Base-by-base conservation (phyloP, 2,797 vertebrate genomes). In the Eremophila alpestris region DNA sequence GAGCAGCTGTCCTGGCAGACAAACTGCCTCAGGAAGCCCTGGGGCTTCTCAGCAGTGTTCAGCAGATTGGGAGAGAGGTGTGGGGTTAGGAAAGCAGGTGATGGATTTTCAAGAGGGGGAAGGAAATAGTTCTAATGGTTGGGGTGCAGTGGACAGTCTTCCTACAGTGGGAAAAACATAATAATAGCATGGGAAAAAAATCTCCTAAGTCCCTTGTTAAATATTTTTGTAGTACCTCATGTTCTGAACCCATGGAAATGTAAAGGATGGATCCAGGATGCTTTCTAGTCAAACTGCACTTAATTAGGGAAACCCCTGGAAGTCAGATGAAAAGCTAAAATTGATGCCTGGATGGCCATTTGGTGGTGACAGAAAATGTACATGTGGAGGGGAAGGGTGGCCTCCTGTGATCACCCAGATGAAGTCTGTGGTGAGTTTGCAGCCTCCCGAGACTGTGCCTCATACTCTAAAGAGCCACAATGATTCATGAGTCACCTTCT, bases 401-500 rank as follows among this genome's bases (percentile, higher is more conserved):
- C n/a, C 77, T 43, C 34, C 38, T 40, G 0, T 12, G 12, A 24
- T 36, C 36, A 19, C 14, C 5, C 1, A 7, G 9, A 38, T 46
- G 38, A 60, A 70, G 63, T 24, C 30, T 52, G 34, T 22, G 30
- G 6, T 26, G 63, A 74, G 68, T n/a, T 54, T 52, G 26, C 56
- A 74, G 68, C 55, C 60, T 73, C 29, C 19, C 2, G 3, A 21
- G 62, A 5, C 16, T 70, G 40, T 36, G 46, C 55, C 45, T 71
- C 10, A 3, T 32, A 43, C 22, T 69, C 51, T 65, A 3, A 77
- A 67, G 62, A 90, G 45, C 55, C 32, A 23, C 23, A 3, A 36
- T 24, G 63, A 73, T 52, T 76, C n/a, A 27, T 24, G 46, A 68
- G 45, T 46, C 64, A 77, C 71, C 45, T 78, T 34, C 67, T 89